A percentile compares a stretch with the other conserved stretches of the same genome.
These are phyloP conservation scores for Slavum lentiscoides DNA, from an alignment of 2,888 invertebrate species.

Conservation along the genomic window DNA sequence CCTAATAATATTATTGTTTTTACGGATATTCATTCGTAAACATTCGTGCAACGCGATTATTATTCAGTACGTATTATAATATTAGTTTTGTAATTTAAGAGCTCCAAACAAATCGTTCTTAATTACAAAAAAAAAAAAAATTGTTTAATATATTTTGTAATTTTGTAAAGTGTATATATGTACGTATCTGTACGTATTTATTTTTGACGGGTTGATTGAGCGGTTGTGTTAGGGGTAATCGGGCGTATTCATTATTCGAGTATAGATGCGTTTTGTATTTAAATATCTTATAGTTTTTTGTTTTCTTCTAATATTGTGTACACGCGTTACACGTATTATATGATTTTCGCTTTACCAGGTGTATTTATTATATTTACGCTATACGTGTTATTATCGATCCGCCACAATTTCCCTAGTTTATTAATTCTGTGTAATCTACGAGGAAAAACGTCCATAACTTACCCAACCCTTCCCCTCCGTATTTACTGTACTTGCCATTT, in stretches of 20 bases:
- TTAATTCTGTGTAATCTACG: not conserved
- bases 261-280: not conserved
- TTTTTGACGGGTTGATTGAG: not conserved
- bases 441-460: conserved; percentile 4
- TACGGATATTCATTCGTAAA: too few species aligned
- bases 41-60: too few species aligned
- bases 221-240: not conserved
- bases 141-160: not conserved
- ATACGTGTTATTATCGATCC: too few species aligned
- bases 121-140: not conserved
- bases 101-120: not conserved
- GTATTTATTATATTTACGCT: too few species aligned
- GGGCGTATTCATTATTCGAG: not conserved
- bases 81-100: too few species aligned
- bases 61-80: too few species aligned
- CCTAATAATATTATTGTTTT: too few species aligned
- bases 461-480: not conserved
- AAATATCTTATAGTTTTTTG: not conserved
- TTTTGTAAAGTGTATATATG: not conserved
- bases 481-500: not conserved
- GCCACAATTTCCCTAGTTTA: not conserved
- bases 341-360: too few species aligned
- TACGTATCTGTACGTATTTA: not conserved
- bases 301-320: not conserved
- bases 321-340: too few species aligned